phyloP scores from a whole-genome alignment of 2,888 invertebrate species.

The Automeris io region DNA sequence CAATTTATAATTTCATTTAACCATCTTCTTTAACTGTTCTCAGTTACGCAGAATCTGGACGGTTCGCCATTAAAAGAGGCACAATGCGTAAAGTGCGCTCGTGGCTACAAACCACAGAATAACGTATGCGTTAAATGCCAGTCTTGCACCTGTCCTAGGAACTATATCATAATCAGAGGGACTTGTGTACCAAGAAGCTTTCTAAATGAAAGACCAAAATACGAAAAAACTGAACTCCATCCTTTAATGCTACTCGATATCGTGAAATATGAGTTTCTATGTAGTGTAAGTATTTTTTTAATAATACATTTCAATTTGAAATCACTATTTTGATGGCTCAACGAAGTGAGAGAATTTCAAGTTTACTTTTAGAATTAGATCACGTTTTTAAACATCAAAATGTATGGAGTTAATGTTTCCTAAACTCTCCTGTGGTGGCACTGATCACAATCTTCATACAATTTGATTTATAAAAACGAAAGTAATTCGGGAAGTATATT shows the following conservation, averaged over 20 bases:
- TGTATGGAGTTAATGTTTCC: too few relatives aligned
- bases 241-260: slow-evolving; percentile 43
- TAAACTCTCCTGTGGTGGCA: too few relatives aligned
- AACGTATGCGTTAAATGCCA: slow-evolving; percentile 52
- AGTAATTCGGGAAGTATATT: too few relatives aligned
- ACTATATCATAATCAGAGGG: slow-evolving; percentile 42
- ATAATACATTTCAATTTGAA: too few relatives aligned
- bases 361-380: too few relatives aligned
- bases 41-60: slow-evolving; percentile 62
- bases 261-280: slow-evolving; percentile 57
- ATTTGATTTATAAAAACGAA: too few relatives aligned
- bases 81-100: slow-evolving; percentile 58
- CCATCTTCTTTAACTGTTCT: too few relatives aligned
- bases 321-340: too few relatives aligned
- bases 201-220: slow-evolving; percentile 45
- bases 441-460: too few relatives aligned
- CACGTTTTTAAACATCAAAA: too few relatives aligned
- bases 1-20: too few relatives aligned
- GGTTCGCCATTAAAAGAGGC: slow-evolving; percentile 60
- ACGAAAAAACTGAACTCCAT: slow-evolving; percentile 42
- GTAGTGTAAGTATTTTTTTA: slow-evolving; percentile 51
- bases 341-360: too few relatives aligned
- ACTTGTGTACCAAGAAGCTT: slow-evolving; percentile 49
- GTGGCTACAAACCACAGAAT: slow-evolving; percentile 38
- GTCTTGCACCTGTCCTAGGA: slow-evolving; percentile 40